Conservation (phyloP, 2,113 vertebrate species). For the Cyanoramphus novaezelandiae region DNA sequence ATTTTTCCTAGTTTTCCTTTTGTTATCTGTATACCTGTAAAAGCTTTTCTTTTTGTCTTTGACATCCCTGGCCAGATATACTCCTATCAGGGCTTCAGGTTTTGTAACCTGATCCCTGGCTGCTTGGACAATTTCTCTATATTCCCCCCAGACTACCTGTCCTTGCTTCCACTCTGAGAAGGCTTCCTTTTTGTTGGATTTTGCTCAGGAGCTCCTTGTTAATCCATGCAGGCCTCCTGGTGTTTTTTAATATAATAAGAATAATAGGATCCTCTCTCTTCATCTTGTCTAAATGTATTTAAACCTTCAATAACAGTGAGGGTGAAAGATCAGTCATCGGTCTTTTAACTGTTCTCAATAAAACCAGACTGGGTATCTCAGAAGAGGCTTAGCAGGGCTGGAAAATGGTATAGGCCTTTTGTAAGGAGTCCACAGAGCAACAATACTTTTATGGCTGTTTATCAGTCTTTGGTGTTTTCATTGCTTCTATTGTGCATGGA, state of each 20-base stretch:
- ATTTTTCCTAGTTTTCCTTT: not conserved
- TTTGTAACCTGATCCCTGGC: not conserved
- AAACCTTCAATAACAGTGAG: not conserved
- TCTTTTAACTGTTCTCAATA: not conserved
- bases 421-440: not conserved
- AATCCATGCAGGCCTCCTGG: not conserved
- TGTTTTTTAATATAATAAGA: not conserved
- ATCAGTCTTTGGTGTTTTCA: not conserved
- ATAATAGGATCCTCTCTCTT: not conserved
- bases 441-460: not conserved
- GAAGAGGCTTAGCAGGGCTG: not conserved
- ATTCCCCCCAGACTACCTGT: not conserved
- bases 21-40: not conserved
- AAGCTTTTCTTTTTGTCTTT: not conserved
- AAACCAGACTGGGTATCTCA: not conserved
- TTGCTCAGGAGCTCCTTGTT: not conserved
- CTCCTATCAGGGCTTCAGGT: not conserved
- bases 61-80: not conserved
- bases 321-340: not conserved
- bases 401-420: not conserved
- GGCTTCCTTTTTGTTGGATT: not conserved
- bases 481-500: not conserved
- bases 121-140: not conserved
- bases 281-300: not conserved
- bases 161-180: not conserved